Conservation (phyloP, 1,140 invertebrate species). For the Ladona fulva region DNA sequence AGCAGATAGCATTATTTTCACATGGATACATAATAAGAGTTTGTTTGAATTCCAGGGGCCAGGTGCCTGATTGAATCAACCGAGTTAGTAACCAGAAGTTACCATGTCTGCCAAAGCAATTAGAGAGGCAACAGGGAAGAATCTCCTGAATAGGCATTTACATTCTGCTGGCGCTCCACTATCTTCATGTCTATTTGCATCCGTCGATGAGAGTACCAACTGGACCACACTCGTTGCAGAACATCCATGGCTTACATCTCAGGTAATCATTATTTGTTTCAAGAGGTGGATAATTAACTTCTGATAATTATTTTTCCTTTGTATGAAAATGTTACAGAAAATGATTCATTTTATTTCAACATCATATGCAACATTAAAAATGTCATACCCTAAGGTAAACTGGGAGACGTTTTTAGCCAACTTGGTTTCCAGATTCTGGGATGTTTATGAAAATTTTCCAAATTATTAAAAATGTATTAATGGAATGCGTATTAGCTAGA, state of each 20-base stretch:
- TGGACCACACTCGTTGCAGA: constrained; percentile 66
- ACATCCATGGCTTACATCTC: constrained; percentile 79
- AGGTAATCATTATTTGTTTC: constrained; percentile 41
- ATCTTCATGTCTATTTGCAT: constrained; percentile 71
- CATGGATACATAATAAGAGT: too few relatives aligned
- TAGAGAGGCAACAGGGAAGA: constrained; percentile 90
- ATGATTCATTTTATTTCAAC: too few relatives aligned
- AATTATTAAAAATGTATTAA: too few relatives aligned
- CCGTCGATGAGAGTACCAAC: constrained; percentile 67
- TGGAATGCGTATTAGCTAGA: too few relatives aligned
- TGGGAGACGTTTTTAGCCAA: too few relatives aligned
- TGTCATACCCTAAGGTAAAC: too few relatives aligned
- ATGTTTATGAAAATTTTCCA: too few relatives aligned
- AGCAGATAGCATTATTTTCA: neutral
- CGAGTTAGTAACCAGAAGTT: neutral
- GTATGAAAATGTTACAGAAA: too few relatives aligned
- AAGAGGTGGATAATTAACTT: too few relatives aligned
- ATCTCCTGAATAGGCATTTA: constrained; percentile 81
- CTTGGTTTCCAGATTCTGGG: too few relatives aligned
- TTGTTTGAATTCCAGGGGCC: neutral
- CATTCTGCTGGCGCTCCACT: constrained; percentile 48
- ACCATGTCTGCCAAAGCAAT: constrained; percentile 97
- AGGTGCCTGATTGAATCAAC: neutral
- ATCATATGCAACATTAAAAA: too few relatives aligned
- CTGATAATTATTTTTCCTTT: too few relatives aligned